Evolutionary conservation across 2,888 invertebrate genomes (phyloP).

Genomic region (Cybosia mesomella): DNA sequence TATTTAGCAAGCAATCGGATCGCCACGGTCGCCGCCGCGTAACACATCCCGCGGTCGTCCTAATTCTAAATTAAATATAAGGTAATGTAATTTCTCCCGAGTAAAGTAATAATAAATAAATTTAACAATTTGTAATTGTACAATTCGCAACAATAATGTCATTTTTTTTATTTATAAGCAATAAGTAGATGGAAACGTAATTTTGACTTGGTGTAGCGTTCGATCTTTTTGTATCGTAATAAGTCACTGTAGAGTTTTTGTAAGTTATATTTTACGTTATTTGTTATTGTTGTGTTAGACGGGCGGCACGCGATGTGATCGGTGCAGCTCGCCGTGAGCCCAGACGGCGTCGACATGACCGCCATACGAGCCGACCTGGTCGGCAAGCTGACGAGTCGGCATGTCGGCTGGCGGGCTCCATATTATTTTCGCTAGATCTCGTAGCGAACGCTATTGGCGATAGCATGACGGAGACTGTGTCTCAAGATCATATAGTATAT

Average conservation of each 20-base stretch:
- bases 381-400: conserved; percentile 7
- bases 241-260: conserved; percentile 53
- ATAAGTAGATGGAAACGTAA: conserved; percentile 49
- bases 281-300: conserved; percentile 43
- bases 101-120: conserved; percentile 45
- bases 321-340: conserved; percentile 6
- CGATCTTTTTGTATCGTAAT: conserved; percentile 47
- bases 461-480: conserved; percentile 50
- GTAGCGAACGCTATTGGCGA: conserved; percentile 40
- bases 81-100: conserved; percentile 49
- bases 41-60: conserved; percentile 41
- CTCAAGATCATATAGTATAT: conserved; percentile 44
- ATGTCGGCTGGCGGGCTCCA: conserved; percentile 6
- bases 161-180: conserved; percentile 54
- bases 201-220: conserved; percentile 48
- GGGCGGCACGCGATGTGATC: conserved; percentile 40
- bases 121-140: conserved; percentile 48
- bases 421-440: conserved; percentile 40
- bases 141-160: conserved; percentile 52
- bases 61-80: conserved; percentile 57
- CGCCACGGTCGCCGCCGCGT: conserved; percentile 31
- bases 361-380: background rate
- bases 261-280: conserved; percentile 54
- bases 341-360: conserved; percentile 4
- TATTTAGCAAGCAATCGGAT: conserved; percentile 8